Conservation (phyloP, 2,888 invertebrate species). For the Pomacea canaliculata region DNA sequence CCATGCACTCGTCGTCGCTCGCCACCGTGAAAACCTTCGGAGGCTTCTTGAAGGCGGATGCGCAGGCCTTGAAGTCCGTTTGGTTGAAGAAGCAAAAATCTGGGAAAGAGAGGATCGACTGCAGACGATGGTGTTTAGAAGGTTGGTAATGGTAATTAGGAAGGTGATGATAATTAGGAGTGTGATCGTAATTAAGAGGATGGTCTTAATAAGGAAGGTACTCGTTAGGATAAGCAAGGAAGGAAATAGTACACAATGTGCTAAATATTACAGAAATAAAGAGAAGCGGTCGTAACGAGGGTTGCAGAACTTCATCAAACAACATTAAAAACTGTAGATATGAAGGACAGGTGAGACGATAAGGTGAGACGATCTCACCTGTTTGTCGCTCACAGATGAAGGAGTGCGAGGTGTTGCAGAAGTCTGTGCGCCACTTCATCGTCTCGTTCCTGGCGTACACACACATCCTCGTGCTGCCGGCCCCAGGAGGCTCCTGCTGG, state of each 20-base stretch:
- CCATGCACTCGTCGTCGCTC: not conserved
- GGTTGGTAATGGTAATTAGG: too few relatives aligned
- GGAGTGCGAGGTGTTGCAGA: not conserved
- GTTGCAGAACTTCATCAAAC: too few relatives aligned
- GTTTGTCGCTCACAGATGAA: not conserved
- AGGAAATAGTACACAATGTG: too few relatives aligned
- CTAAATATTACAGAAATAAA: too few relatives aligned
- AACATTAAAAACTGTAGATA: too few relatives aligned
- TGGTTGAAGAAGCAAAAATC: not conserved
- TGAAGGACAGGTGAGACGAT: too few relatives aligned
- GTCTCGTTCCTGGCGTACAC: constrained; percentile 10
- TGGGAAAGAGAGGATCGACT: not conserved
- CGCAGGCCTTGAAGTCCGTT: not conserved
- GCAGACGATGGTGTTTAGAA: too few relatives aligned
- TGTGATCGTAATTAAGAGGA: too few relatives aligned
- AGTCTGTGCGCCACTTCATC: not conserved
- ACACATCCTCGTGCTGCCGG: not conserved
- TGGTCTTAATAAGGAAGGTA: too few relatives aligned
- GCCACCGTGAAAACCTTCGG: not conserved
- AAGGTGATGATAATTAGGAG: too few relatives aligned
- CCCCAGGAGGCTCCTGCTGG: not conserved
- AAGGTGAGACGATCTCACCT: not conserved
- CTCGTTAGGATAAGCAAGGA: too few relatives aligned
- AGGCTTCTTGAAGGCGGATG: not conserved
- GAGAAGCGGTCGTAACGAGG: too few relatives aligned